phyloP scores from a whole-genome alignment of 2,797 vertebrate species.

The Pogoniulus pusillus region DNA sequence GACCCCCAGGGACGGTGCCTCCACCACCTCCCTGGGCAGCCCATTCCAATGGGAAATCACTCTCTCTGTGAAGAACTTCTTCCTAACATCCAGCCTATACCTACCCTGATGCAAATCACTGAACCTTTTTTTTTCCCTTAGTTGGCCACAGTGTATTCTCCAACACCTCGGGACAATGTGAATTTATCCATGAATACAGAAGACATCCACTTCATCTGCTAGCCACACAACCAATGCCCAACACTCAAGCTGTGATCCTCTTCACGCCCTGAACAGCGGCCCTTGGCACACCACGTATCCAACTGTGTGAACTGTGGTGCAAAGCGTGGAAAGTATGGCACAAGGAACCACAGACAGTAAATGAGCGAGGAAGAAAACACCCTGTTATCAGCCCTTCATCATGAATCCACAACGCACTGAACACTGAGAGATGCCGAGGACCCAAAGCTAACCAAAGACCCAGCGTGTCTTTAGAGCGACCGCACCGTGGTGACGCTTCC shows the following conservation, averaged over 20 bases:
- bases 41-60: no score
- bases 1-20: no score
- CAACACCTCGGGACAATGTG: accelerated
- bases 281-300: accelerated
- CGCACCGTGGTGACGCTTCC: accelerated
- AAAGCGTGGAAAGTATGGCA: accelerated
- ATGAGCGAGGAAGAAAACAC: not conserved
- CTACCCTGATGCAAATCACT: not conserved
- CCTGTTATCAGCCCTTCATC: not conserved
- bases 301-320: accelerated
- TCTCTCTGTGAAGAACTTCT: no score
- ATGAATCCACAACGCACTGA: accelerated
- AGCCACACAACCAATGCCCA: accelerated
- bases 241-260: no score
- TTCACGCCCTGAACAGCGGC: accelerated
- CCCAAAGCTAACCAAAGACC: not conserved
- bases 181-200: not conserved
- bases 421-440: not conserved
- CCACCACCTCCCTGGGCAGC: no score
- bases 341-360: not conserved
- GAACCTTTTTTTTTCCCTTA: not conserved
- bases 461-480: accelerated
- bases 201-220: not conserved
- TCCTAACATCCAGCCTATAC: no score
- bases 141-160: not conserved